Evolutionary conservation across 2,797 vertebrate species (phyloP), one percentile per base, ranked within the genome.

Genomic region (Catamblyrhynchus diadema): DNA sequence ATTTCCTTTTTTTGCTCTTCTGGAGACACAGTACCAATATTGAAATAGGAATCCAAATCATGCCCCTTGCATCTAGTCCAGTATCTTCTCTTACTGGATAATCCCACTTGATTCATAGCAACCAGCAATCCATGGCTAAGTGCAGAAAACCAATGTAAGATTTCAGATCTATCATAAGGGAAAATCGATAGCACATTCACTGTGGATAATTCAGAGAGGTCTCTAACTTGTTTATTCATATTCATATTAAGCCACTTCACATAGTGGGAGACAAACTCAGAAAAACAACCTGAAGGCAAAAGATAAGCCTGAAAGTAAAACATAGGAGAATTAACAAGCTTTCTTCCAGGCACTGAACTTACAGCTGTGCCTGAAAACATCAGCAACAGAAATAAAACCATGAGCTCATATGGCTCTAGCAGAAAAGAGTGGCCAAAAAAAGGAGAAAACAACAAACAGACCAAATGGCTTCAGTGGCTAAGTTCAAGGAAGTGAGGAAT

Each of bases 201-300:
- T n/a, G 32, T 70, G 27, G 35, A 44, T 60, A 86, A 71, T 37
- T 67, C 81, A 72, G 47, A 72, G 47, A 47, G 22, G 35, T 88
- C 37, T 61, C 47, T 74, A 60, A 89, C 59, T 84, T 79, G 60
- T 60, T 95, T 41, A 79, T 59, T 89, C 59, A 57, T 20, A 54
- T 72, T 75, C 64, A 80, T 12, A 73, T 90, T 62, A 77, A 87
- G 66, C 19, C 22, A 51, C 45, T 80, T 85, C 30, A 66, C 32
- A 50, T 6, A 80, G 17, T 22, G 14, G 54, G 44, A 93, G 27
- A 57, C 27, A 90, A 88, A 85, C 10, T 42, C 6, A 1, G 35
- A 86, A 88, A 85, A 95, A 91, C 30, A 90, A 88, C 75, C 80
- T 47, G n/a, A 93, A 93, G 72, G 86, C 64, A 92, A 82, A 87